Evolutionary conservation across 2,888 invertebrate species (phyloP).

Genomic region (Xanthorhoe spadicearia): DNA sequence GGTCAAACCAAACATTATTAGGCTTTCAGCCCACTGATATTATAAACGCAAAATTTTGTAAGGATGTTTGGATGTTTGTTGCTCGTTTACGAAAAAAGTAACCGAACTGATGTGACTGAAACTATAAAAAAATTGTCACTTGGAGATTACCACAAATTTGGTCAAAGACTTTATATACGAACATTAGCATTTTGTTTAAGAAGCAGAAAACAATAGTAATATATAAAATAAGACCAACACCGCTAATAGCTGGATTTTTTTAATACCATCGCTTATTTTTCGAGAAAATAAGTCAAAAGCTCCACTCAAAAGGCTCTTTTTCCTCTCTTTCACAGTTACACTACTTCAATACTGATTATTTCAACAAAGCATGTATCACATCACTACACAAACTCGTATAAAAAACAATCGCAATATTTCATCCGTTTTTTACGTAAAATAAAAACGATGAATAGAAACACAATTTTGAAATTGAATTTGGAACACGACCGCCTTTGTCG

Average conservation of each 20-base stretch:
- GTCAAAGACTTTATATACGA: too few species aligned
- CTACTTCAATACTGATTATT: slow-evolving; percentile 33
- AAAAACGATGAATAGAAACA: slow-evolving; percentile 47
- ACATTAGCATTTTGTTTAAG: too few species aligned
- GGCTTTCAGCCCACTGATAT: background rate
- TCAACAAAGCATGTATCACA: slow-evolving; percentile 29
- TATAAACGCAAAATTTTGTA: too few species aligned
- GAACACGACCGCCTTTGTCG: slow-evolving; percentile 48
- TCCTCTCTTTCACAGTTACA: too few species aligned
- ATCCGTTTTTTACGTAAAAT: slow-evolving; percentile 11
- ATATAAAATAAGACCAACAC: too few species aligned
- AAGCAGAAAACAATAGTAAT: too few species aligned
- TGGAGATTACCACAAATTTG: too few species aligned
- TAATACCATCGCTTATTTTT: background rate
- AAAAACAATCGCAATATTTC: slow-evolving; percentile 7
- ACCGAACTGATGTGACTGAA: too few species aligned
- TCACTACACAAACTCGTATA: background rate
- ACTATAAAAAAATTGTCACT: too few species aligned
- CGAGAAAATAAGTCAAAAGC: slow-evolving; percentile 8
- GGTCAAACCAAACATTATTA: background rate
- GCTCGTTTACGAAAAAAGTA: too few species aligned
- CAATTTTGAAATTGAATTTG: slow-evolving; percentile 41
- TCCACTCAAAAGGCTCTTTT: slow-evolving; percentile 24
- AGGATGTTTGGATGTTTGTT: too few species aligned
- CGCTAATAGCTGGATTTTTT: too few species aligned